Conservation (phyloP, 2,113 vertebrate species). For the Pampusana beccarii region DNA sequence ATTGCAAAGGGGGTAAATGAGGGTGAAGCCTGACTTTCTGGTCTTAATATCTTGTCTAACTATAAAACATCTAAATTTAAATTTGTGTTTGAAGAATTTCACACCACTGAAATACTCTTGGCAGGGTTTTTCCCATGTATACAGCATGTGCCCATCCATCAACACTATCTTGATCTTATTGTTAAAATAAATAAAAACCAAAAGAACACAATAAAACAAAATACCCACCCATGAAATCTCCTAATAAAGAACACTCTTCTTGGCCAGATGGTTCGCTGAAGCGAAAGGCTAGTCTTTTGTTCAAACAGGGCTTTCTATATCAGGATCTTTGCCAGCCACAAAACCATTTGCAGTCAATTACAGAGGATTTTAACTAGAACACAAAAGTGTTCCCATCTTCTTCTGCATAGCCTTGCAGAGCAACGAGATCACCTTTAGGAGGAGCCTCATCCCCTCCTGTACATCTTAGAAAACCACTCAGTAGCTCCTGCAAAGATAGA, state of each 20-base stretch:
- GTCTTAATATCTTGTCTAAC: neutral
- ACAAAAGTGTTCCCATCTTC: neutral
- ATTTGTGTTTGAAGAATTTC: neutral
- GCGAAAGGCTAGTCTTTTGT: neutral
- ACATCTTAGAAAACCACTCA: neutral
- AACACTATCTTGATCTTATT: neutral
- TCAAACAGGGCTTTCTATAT: neutral
- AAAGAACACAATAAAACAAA: neutral
- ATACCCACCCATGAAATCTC: neutral
- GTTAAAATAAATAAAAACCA: neutral
- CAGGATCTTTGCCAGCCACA: accelerated
- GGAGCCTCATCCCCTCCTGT: neutral
- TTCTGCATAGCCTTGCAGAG: neutral
- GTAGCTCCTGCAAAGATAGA: neutral
- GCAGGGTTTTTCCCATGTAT: neutral
- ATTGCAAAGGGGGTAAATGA: neutral
- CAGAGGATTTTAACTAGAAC: neutral
- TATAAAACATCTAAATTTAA: neutral
- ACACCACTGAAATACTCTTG: neutral
- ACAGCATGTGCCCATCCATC: neutral
- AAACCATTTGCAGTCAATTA: neutral
- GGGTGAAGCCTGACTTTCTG: neutral
- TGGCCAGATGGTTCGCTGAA: neutral
- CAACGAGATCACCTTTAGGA: neutral
- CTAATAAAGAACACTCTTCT: neutral